Percentiles rank a stretch among this genome's conserved stretches.
These are phyloP conservation scores for Eumacrocentrus americanus DNA, from an alignment of 2,888 invertebrate species.

Conservation along the genomic window DNA sequence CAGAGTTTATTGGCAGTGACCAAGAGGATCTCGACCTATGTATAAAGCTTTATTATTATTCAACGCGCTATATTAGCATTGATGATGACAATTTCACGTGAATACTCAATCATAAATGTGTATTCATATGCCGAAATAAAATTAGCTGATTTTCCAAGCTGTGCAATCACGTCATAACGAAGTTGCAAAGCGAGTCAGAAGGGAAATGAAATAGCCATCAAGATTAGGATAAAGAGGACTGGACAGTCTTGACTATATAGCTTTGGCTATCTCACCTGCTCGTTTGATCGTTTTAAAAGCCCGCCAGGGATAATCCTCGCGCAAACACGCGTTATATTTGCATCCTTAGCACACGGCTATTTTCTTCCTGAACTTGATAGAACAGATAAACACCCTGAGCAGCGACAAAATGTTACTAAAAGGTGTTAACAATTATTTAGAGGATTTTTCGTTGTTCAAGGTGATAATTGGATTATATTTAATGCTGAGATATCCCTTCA, in stretches of 20 bases:
- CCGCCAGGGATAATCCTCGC: constrained; percentile 22
- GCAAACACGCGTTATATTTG: constrained; percentile 21
- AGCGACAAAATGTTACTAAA: neutral
- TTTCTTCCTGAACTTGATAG: neutral
- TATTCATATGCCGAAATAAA: neutral
- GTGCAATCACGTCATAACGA: neutral
- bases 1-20: no score
- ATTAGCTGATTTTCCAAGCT: neutral
- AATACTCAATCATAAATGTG: neutral
- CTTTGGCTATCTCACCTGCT: constrained; percentile 13
- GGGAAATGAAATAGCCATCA: constrained; percentile 26
- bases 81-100: constrained; percentile 3
- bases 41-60: no score
- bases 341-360: neutral
- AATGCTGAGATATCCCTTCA: constrained; percentile 18
- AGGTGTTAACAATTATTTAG: neutral
- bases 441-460: neutral
- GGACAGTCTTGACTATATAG: constrained; percentile 21
- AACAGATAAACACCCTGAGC: neutral
- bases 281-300: constrained; percentile 10
- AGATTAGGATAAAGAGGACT: constrained; percentile 31
- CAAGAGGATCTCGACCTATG: no score
- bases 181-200: neutral
- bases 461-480: neutral
- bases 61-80: no score